Evolutionary conservation across 1,140 invertebrate species (phyloP).

Genomic region (Diabrotica undecimpunctata): DNA sequence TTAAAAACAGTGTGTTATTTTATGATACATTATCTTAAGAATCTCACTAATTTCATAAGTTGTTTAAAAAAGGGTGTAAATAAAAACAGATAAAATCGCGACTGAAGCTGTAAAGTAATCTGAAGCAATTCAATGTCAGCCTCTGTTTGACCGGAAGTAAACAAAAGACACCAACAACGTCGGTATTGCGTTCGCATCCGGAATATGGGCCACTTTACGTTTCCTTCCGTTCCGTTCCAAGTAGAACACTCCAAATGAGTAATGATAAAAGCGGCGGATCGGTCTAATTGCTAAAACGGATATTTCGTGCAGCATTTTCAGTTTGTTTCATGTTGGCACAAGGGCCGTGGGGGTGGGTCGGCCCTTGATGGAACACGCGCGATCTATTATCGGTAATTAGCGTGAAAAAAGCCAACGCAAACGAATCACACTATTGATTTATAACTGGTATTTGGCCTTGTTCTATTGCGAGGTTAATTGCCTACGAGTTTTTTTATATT

Average conservation of each 20-base stretch:
- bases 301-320: constrained; percentile 35
- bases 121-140: too few species aligned
- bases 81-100: too few species aligned
- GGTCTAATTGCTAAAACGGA: constrained; percentile 44
- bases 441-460: neutral
- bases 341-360: neutral
- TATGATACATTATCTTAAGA: too few species aligned
- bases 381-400: constrained; percentile 27
- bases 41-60: too few species aligned
- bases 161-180: constrained; percentile 10
- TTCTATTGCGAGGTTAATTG: too few species aligned
- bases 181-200: constrained; percentile 42
- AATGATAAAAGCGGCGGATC: constrained; percentile 35
- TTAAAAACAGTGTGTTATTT: too few species aligned
- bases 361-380: constrained; percentile 22
- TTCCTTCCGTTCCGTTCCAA: constrained; percentile 38
- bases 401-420: constrained; percentile 18
- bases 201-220: constrained; percentile 42
- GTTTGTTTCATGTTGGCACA: constrained; percentile 13
- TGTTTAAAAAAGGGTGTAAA: too few species aligned
- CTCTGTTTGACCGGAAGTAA: too few species aligned
- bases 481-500: too few species aligned
- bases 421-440: neutral
- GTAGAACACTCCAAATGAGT: constrained; percentile 33
- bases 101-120: too few species aligned